Conservation (phyloP, 1,140 invertebrate genomes). For the Orchestia grillus region DNA sequence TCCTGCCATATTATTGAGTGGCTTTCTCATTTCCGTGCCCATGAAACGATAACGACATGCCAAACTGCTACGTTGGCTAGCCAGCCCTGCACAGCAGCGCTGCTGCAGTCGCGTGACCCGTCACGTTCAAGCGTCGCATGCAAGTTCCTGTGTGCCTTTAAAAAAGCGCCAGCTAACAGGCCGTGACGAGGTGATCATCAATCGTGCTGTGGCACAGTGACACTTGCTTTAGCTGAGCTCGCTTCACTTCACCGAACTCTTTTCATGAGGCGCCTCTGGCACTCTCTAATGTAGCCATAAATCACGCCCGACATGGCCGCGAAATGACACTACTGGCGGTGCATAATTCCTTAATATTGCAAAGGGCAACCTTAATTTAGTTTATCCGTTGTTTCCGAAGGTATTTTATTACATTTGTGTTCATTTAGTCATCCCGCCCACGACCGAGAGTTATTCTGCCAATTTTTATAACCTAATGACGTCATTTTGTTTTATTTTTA, state of each 20-base stretch:
- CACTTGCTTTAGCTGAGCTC: conserved; percentile 8
- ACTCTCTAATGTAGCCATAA: neutral
- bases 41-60: neutral
- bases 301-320: conserved; percentile 24
- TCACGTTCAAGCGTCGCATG: neutral
- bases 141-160: neutral
- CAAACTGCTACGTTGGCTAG: neutral
- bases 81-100: neutral
- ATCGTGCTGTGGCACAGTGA: neutral
- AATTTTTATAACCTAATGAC: neutral
- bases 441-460: neutral
- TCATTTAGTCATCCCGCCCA: neutral
- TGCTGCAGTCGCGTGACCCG: neutral
- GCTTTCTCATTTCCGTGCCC: neutral
- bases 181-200: conserved; percentile 9
- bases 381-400: neutral
- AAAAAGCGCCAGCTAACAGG: conserved; percentile 22
- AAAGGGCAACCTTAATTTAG: neutral
- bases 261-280: neutral
- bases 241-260: conserved; percentile 34
- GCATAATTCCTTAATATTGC: neutral
- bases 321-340: neutral
- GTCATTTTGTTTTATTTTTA: neutral
- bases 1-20: neutral
- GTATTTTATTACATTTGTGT: neutral